These are phyloP conservation scores for Serripes groenlandicus DNA, from an alignment of 2,888 invertebrate species.

Conservation along the genomic window DNA sequence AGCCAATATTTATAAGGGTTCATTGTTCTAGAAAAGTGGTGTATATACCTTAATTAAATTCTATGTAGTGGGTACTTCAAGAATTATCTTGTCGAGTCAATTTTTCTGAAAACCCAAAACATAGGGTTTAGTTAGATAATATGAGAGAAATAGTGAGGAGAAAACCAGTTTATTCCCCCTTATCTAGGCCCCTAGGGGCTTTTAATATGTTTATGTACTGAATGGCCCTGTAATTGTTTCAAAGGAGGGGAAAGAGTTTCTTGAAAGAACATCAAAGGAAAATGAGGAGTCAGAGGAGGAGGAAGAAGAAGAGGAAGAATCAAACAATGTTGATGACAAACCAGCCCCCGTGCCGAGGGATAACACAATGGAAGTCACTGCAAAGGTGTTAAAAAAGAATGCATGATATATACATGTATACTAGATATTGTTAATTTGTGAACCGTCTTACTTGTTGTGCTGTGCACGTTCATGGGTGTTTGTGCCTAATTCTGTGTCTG, in stretches of 20 bases:
- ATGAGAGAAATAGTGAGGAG: not conserved
- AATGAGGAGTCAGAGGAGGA: too few species aligned
- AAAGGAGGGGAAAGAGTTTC: constrained; percentile 38
- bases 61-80: too few species aligned
- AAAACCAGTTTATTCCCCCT: not conserved
- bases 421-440: too few species aligned
- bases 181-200: not conserved
- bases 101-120: not conserved
- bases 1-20: too few species aligned
- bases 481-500: too few species aligned
- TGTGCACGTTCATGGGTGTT: too few species aligned
- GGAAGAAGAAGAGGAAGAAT: not conserved
- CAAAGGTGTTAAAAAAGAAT: constrained; percentile 28
- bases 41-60: too few species aligned
- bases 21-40: too few species aligned
- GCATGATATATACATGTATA: too few species aligned
- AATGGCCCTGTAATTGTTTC: not conserved
- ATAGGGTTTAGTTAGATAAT: not conserved
- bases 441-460: too few species aligned
- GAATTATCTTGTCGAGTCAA: too few species aligned
- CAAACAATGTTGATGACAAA: constrained; percentile 19
- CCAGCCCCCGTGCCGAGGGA: constrained; percentile 22
- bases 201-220: not conserved
- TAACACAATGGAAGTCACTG: constrained; percentile 30
- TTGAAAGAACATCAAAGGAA: constrained; percentile 18